Evolutionary conservation across 2,888 invertebrate species (phyloP).

Genomic region (Platycnemis pennipes): DNA sequence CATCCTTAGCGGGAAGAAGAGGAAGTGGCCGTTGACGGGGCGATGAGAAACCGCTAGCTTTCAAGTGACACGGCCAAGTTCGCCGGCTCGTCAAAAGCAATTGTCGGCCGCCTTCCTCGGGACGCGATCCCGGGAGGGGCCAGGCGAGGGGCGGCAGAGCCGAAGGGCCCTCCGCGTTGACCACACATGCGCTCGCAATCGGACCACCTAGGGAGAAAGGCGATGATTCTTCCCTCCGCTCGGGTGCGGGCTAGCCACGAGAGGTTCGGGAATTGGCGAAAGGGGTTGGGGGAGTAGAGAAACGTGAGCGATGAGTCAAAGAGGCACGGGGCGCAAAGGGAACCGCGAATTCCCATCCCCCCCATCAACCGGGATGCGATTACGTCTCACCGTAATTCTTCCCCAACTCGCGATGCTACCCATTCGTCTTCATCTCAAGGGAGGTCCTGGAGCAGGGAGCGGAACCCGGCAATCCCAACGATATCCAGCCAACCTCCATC

Average conservation of each 20-base stretch:
- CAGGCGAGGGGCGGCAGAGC: neutral
- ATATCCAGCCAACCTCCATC: neutral
- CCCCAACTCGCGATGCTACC: neutral
- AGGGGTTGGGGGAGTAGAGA: neutral
- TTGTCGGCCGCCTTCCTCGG: too few species aligned
- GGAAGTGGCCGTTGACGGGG: too few species aligned
- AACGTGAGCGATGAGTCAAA: neutral
- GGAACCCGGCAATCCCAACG: neutral
- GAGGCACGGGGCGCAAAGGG: neutral
- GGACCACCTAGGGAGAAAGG: neutral
- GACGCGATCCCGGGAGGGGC: too few species aligned
- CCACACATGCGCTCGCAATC: neutral
- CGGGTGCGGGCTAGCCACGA: neutral
- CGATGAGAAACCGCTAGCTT: too few species aligned
- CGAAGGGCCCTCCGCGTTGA: neutral
- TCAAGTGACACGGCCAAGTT: too few species aligned
- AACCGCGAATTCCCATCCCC: neutral
- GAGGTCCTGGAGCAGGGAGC: neutral
- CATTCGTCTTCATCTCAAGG: constrained; percentile 1
- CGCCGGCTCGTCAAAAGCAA: neutral
- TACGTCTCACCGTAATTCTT: neutral
- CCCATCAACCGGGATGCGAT: neutral
- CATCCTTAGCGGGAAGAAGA: too few species aligned
- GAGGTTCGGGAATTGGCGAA: neutral
- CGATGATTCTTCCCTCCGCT: neutral